Evolutionary conservation across 1,140 invertebrate species (phyloP), one percentile per base, ranked within the genome.

Genomic region (Drosophila pallidifrons): DNA sequence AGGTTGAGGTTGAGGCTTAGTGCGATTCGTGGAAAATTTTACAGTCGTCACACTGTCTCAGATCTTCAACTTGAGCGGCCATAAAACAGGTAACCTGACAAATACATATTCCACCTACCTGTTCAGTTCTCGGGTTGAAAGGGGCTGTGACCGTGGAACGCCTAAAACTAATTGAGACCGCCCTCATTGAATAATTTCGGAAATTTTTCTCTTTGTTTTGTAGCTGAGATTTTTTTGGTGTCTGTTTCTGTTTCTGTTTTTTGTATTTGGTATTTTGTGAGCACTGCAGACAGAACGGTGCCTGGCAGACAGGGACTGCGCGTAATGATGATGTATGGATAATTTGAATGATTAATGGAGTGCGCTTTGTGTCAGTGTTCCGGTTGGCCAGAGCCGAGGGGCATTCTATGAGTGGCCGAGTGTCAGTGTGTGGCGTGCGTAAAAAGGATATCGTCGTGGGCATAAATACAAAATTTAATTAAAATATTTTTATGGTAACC

Each of bases 121-220:
- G 81, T 82, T 79, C 11, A 7, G n/a, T 35, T 54, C 43, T 10
- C 13, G 11, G 54, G 38, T 11, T 59, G 11, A 59, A 69, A 16
- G 32, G 63, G 41, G 64, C 52, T 72, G 73, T n/a, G 73, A 51
- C 74, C 74, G 32, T 72, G 79, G 67, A 83, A 83, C 70, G 81
- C 63, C 85, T 81, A 89, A 89, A 89, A 89, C 85, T 89, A 89
- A 89, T 89, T 89, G 85, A 89, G 85, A 89, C 85, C 85, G 86
- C 85, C 85, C 86, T 89, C 85, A 89, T 89, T 89, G 85, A 89
- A 89, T 88, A 89, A 89, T 89, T 89, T 89, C 60, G 30, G 67
- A 67, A 75, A 88, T 75, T 74, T 77, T 75, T 69, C 66, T 65
- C 64, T 67, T 70, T 73, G 60, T 67, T 47, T 69, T 73, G 49